Conservation (phyloP, 37 sponge, comb jelly and placozoan species). For the Crambe crambe region DNA sequence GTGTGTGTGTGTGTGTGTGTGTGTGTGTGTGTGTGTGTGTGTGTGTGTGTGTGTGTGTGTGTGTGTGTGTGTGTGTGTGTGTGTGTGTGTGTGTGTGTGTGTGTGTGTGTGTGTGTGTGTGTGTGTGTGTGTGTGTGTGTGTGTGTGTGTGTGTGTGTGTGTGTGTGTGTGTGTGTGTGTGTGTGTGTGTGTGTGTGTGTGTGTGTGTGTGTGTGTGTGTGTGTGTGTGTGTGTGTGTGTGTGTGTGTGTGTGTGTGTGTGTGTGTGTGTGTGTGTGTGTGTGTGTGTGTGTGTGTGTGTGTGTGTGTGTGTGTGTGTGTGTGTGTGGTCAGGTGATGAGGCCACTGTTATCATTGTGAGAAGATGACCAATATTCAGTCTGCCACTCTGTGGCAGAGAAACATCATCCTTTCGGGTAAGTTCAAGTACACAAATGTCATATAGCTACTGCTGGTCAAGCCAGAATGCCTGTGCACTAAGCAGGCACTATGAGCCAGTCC, state of each 20-base stretch:
- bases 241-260: conserved; percentile 4
- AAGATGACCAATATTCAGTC: too few species aligned
- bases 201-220: conserved; percentile 4
- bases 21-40: not conserved
- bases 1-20: not conserved
- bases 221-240: conserved; percentile 11
- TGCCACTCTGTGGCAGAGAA: too few species aligned
- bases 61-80: conserved; percentile 15
- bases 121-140: conserved; percentile 16
- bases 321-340: too few species aligned
- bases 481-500: too few species aligned
- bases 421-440: too few species aligned
- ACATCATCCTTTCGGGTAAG: too few species aligned
- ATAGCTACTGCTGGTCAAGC: too few species aligned
- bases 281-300: conserved; percentile 3
- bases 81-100: conserved; percentile 18
- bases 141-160: conserved; percentile 27
- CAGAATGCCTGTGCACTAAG: too few species aligned
- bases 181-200: not conserved
- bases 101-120: conserved; percentile 18
- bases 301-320: conserved; percentile 16
- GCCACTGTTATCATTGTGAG: too few species aligned
- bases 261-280: conserved; percentile 13
- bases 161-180: conserved; percentile 8
- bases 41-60: not conserved